Evolutionary conservation across 2,797 vertebrate species (phyloP).

Genomic region (Parauchenoglanis ngamensis): DNA sequence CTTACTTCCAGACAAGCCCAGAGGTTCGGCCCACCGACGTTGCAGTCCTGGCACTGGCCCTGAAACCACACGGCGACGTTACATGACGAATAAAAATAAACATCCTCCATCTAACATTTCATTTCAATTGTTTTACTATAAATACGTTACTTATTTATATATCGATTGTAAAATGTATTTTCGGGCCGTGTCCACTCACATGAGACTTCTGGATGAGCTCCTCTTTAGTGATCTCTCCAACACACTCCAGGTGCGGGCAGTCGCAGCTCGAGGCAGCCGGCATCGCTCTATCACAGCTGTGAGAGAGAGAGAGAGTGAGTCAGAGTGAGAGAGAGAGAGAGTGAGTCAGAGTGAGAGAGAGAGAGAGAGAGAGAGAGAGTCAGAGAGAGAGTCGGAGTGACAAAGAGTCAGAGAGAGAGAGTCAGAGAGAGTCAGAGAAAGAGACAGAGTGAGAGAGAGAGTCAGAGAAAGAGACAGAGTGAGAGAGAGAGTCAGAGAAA

Average conservation of each 20-base stretch:
- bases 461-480: background rate
- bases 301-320: background rate
- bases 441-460: background rate
- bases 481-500: background rate
- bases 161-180: background rate
- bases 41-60: constrained; percentile 96
- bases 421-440: background rate
- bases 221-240: constrained; percentile 98
- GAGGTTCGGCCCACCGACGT: constrained; percentile 94
- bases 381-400: no score
- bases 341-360: background rate
- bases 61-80: constrained; percentile 61
- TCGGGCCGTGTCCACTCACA: constrained; percentile 74
- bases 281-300: constrained; percentile 72
- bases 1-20: constrained; percentile 98
- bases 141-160: background rate
- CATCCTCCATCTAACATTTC: background rate
- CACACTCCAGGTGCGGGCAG: constrained; percentile 93
- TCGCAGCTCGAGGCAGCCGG: constrained; percentile 74
- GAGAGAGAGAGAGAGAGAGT: background rate
- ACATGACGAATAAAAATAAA: background rate
- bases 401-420: background rate
- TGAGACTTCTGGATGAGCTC: constrained; percentile 96
- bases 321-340: background rate
- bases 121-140: background rate